Evolutionary conservation across 2,113 vertebrate genomes (phyloP).

Genomic region (Hepsetus odoe): DNA sequence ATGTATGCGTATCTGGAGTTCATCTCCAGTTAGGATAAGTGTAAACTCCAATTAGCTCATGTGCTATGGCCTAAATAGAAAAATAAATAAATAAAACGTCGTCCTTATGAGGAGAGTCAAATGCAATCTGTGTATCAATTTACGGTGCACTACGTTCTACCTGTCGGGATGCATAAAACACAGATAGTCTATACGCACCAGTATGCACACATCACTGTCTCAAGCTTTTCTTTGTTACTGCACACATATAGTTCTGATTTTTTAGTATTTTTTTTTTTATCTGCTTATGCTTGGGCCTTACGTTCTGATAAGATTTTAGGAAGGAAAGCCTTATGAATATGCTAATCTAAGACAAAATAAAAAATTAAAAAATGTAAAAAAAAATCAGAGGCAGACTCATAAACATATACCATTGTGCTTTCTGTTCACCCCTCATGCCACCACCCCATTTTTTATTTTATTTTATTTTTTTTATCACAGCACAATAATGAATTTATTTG

Average conservation of each 20-base stretch:
- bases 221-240: neutral
- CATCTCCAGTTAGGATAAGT: slow-evolving; percentile 65
- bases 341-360: slow-evolving; percentile 68
- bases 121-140: slow-evolving; percentile 73
- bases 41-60: slow-evolving; percentile 74
- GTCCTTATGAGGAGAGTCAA: slow-evolving; percentile 70
- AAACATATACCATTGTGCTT: slow-evolving; percentile 71
- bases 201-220: slow-evolving; percentile 60
- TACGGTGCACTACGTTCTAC: slow-evolving; percentile 67
- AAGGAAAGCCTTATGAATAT: slow-evolving; percentile 65
- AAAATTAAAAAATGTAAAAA: slow-evolving; percentile 70
- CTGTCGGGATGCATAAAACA: slow-evolving; percentile 72
- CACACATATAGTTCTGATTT: neutral
- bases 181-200: slow-evolving; percentile 53
- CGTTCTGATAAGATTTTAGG: slow-evolving; percentile 47
- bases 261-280: slow-evolving; percentile 32
- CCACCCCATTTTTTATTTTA: neutral
- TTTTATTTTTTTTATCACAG: slow-evolving; percentile 73
- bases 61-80: no score
- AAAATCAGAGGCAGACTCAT: slow-evolving; percentile 69
- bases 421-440: slow-evolving; percentile 48
- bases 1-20: slow-evolving; percentile 42
- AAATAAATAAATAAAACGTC: slow-evolving; percentile 67
- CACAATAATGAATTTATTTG: slow-evolving; percentile 75
- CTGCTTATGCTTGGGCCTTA: slow-evolving; percentile 33